Conservation (phyloP, 2,113 vertebrate species). For the Dryoscopus gambensis region DNA sequence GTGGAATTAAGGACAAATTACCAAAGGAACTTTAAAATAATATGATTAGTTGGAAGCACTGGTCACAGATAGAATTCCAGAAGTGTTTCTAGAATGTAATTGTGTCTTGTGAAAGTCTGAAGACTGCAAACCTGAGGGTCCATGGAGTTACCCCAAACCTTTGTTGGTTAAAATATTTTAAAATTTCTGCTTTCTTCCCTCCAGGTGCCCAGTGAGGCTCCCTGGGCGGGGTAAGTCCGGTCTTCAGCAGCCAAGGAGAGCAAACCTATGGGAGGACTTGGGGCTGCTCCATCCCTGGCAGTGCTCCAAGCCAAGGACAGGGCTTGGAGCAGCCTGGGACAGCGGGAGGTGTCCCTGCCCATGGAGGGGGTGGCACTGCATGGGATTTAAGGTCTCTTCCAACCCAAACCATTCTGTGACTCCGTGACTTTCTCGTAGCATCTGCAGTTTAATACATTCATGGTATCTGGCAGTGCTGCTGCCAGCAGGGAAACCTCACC, state of each 20-base stretch:
- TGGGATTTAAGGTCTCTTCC: neutral
- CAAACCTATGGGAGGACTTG: neutral
- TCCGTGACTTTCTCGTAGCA: too few relatives aligned
- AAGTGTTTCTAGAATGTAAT: neutral
- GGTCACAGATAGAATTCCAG: neutral
- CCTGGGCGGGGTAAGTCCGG: neutral
- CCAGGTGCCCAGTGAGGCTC: neutral
- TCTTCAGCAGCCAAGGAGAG: neutral
- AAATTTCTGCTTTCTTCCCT: neutral
- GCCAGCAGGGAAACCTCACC: neutral
- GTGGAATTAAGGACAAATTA: conserved; percentile 54
- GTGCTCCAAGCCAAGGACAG: accelerated
- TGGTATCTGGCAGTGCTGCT: neutral
- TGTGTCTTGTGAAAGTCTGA: neutral
- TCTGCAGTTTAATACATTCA: accelerated
- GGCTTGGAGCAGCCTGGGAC: neutral
- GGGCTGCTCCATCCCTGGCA: neutral
- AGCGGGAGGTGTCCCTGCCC: neutral
- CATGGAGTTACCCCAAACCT: neutral
- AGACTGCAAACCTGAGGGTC: neutral
- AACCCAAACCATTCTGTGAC: too few relatives aligned
- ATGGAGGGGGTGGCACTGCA: neutral
- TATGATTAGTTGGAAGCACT: neutral
- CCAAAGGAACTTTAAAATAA: conserved; percentile 33
- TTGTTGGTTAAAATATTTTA: neutral